A percentile compares a stretch with the other conserved stretches of the same genome.
These are phyloP conservation scores for Pycnonotus jocosus DNA, from an alignment of 2,113 vertebrate species.

Conservation along the genomic window DNA sequence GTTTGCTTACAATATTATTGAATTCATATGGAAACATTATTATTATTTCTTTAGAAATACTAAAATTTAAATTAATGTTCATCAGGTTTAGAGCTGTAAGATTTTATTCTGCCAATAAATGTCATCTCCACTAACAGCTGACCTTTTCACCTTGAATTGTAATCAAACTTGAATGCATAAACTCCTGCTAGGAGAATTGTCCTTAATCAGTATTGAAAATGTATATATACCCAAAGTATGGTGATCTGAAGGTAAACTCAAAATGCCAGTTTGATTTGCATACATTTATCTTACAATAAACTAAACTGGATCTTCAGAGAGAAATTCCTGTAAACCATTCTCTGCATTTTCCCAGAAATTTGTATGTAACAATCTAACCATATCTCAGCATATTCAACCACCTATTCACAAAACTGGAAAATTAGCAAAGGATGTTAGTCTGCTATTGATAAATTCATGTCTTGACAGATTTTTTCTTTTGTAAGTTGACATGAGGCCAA, in stretches of 20 bases:
- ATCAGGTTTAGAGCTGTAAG: background rate
- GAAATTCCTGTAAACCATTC: background rate
- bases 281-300: background rate
- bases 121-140: background rate
- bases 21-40: background rate
- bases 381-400: background rate
- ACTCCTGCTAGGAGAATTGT: background rate
- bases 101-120: background rate
- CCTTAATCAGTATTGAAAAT: background rate
- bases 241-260: background rate
- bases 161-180: background rate
- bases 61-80: background rate
- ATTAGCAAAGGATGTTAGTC: background rate
- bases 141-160: conserved; percentile 2
- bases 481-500: background rate
- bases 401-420: background rate
- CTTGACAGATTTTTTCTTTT: background rate
- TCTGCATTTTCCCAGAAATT: background rate
- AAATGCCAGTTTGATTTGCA: background rate
- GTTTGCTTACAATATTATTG: background rate
- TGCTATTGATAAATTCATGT: background rate
- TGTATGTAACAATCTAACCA: background rate
- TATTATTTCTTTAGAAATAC: background rate
- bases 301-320: conserved; percentile 3
- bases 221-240: background rate